phyloP scores from a whole-genome alignment of 1,140 invertebrate species.

The Lordiphosa stackelbergi region DNA sequence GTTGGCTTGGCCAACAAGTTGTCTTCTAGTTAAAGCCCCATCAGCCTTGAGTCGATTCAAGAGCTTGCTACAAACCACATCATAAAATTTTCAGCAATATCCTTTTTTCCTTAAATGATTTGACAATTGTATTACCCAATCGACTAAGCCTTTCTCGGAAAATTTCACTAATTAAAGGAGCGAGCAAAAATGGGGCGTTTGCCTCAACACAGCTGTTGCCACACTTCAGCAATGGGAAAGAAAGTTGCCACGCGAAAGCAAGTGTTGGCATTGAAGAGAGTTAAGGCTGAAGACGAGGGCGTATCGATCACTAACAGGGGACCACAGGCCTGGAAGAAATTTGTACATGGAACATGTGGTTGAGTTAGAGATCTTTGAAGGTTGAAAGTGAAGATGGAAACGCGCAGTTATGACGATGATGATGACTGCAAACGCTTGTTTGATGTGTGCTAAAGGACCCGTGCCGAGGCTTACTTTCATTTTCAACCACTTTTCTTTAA shows the following conservation, averaged over 20 bases:
- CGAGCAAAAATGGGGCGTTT: slow-evolving; percentile 38
- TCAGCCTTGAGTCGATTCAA: too few relatives aligned
- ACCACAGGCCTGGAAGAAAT: slow-evolving; percentile 41
- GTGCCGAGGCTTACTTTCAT: slow-evolving; percentile 56
- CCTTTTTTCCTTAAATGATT: too few relatives aligned
- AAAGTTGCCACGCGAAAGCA: slow-evolving; percentile 35
- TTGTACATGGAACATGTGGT: slow-evolving; percentile 51
- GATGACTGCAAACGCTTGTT: slow-evolving; percentile 21
- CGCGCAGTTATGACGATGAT: slow-evolving; percentile 10
- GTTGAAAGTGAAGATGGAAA: slow-evolving; percentile 24
- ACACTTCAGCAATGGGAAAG: slow-evolving; percentile 7
- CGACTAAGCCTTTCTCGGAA: slow-evolving; percentile 15
- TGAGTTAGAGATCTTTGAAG: slow-evolving; percentile 30
- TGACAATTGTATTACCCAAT: too few relatives aligned
- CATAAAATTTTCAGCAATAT: too few relatives aligned
- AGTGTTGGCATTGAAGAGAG: slow-evolving; percentile 36
- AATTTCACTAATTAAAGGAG: slow-evolving; percentile 41
- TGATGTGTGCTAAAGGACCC: slow-evolving; percentile 2
- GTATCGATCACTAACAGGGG: slow-evolving; percentile 46
- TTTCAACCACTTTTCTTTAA: slow-evolving; percentile 45
- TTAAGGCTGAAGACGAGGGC: slow-evolving; percentile 11
- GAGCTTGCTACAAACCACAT: too few relatives aligned
- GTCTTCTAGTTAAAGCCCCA: too few relatives aligned
- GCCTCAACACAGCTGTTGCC: slow-evolving; percentile 41
- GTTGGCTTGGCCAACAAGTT: too few relatives aligned